Percentiles rank a stretch among this genome's conserved stretches.
Evolutionary conservation across 2,888 invertebrate genomes (phyloP).

Genomic region (Pharmacophagus antenor): DNA sequence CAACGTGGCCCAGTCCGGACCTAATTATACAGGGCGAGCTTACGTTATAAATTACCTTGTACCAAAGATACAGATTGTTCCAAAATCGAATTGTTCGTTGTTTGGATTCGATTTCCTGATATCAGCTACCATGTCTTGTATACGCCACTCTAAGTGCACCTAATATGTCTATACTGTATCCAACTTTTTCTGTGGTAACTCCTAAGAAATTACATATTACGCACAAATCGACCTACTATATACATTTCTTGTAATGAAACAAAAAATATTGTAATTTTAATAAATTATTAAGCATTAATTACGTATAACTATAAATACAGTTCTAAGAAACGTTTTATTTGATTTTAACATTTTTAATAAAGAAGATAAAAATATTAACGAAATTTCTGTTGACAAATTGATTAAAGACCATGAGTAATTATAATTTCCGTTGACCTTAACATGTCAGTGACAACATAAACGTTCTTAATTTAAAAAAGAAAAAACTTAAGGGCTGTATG

Average conservation of each 20-base stretch:
- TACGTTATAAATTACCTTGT: conserved; percentile 73
- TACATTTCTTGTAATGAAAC: no score
- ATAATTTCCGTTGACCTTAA: neutral
- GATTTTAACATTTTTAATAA: no score
- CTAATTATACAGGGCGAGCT: conserved; percentile 76
- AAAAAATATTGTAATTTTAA: no score
- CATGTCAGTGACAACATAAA: neutral
- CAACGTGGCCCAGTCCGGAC: conserved; percentile 63
- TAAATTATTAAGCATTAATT: no score
- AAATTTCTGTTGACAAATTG: neutral
- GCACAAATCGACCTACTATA: neutral
- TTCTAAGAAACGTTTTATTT: no score
- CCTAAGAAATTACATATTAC: no score
- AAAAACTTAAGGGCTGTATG: neutral
- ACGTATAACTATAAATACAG: no score
- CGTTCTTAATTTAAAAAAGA: neutral
- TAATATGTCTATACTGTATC: no score
- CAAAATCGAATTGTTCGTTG: conserved; percentile 43
- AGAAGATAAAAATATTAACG: no score
- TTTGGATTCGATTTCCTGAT: conserved; percentile 27
- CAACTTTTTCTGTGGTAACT: no score
- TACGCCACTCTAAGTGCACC: no score
- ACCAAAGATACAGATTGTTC: conserved; percentile 66
- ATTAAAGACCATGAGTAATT: neutral
- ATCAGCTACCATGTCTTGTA: neutral